Percentiles rank a stretch among this genome's conserved stretches.
phyloP scores from a whole-genome alignment of 2,888 invertebrate genomes.

The Sisyra nigra region DNA sequence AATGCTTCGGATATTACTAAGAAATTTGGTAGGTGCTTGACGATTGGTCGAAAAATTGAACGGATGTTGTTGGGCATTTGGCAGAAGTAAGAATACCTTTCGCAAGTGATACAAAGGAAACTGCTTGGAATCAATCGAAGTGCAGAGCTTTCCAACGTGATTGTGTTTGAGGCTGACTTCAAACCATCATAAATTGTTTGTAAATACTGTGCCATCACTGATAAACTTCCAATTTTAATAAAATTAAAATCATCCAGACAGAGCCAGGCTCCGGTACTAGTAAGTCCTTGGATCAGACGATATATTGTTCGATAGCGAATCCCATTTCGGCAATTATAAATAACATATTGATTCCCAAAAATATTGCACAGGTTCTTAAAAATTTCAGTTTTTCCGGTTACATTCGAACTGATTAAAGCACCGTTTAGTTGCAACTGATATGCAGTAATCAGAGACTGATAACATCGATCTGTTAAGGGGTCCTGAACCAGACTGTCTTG shows the following conservation, averaged over 20 bases:
- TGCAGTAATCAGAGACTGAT: slow-evolving; percentile 68
- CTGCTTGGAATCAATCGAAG: slow-evolving; percentile 58
- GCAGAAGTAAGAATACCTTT: slow-evolving; percentile 66
- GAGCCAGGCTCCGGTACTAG: slow-evolving; percentile 72
- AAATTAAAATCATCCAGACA: slow-evolving; percentile 83
- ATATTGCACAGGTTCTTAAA: slow-evolving; percentile 88
- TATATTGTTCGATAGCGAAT: slow-evolving; percentile 77
- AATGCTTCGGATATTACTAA: slow-evolving; percentile 78
- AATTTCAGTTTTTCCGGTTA: slow-evolving; percentile 82
- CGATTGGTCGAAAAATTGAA: slow-evolving; percentile 69
- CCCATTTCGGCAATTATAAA: slow-evolving; percentile 77
- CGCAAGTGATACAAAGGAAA: slow-evolving; percentile 69
- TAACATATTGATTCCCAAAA: slow-evolving; percentile 76
- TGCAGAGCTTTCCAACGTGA: slow-evolving; percentile 62
- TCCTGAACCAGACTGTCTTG: slow-evolving; percentile 59
- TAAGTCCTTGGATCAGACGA: slow-evolving; percentile 70
- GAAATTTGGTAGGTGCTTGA: slow-evolving; percentile 86
- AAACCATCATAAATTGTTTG: slow-evolving; percentile 64
- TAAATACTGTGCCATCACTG: slow-evolving; percentile 77
- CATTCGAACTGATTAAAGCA: slow-evolving; percentile 73
- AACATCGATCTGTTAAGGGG: slow-evolving; percentile 62
- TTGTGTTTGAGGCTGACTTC: slow-evolving; percentile 42
- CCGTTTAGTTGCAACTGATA: slow-evolving; percentile 72
- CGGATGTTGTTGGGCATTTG: slow-evolving; percentile 76
- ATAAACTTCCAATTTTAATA: slow-evolving; percentile 69